Conservation (phyloP, 2,113 vertebrate species). For the Carollia perspicillata region DNA sequence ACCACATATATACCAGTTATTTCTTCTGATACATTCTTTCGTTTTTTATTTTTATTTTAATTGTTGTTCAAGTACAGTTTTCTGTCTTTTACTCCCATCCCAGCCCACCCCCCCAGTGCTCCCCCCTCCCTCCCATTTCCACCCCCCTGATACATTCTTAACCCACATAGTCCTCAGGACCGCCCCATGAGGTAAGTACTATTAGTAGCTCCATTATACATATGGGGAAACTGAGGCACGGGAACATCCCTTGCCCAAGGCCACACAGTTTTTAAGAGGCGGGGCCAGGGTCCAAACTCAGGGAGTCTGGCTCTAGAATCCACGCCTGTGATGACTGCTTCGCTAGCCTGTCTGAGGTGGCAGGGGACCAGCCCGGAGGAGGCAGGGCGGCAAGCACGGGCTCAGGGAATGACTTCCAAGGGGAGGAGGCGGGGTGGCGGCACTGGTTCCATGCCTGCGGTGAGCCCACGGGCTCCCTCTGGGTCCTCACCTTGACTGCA, state of each 20-base stretch:
- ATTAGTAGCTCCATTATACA: neutral
- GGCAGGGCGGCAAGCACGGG: neutral
- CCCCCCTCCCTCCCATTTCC: too few species aligned
- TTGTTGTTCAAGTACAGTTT: too few species aligned
- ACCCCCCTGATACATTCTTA: neutral
- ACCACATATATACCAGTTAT: neutral
- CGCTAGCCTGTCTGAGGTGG: neutral
- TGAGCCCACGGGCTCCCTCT: accelerated
- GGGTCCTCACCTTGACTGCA: neutral
- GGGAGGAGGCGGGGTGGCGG: neutral
- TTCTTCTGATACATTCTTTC: neutral
- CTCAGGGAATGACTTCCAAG: neutral
- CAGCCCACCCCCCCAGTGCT: too few species aligned
- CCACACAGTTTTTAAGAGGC: neutral
- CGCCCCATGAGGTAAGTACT: neutral
- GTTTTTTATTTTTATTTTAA: too few species aligned
- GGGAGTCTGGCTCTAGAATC: neutral
- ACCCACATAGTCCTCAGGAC: neutral
- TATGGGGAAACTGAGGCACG: neutral
- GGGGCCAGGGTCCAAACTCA: neutral
- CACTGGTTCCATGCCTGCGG: too few species aligned
- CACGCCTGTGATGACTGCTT: neutral
- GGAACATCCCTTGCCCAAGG: neutral
- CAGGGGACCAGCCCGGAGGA: neutral
- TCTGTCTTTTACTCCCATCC: too few species aligned